Base-by-base conservation (phyloP, 2,797 vertebrate genomes). In the Poecilia gillii region DNA sequence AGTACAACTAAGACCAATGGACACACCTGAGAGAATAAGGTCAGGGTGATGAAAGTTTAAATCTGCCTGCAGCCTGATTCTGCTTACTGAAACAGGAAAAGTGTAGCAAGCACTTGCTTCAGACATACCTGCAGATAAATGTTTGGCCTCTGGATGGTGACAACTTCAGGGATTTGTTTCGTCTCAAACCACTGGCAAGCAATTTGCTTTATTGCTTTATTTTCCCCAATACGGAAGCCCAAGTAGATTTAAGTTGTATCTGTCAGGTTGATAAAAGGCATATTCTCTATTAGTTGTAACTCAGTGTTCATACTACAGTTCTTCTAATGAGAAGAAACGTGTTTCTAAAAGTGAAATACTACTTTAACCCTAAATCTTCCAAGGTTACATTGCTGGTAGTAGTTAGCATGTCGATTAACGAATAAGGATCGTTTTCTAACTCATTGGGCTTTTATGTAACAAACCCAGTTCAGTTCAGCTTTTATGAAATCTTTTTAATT, bases 1-100 rank as follows among this genome's bases (percentile, higher is more conserved):
- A 73, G 78, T 45, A 74, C 43, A 84, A 41, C 75, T 66, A 11
- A 75, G 25, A 59, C 7, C 73, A 7, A 62, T 45, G 55, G 39
- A 75, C 36, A 45, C 3, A 71, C 20, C 62, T 82, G 9, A 73
- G n/a, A 80, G 25, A 76, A 66, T 46, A 3, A 74, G 13, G 39
- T 53, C n/a, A 70, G 72, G 78, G 43, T 76, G 84, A 78, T 79
- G 78, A 62, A 78, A 76, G 6, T 57, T 62, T 74, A 11, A 36
- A 81, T 73, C 70, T 78, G 62, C 59, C 76, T 18, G 1, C 72
- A 51, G 36, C 2, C 25, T 55, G 53, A 76, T 82, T 76, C n/a
- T 79, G 33, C 23, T 39, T 25, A 66, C 41, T 53, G 23, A 53
- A 53, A 53, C 49, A 23, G 49, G 6, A 53, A 51, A 51, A 53